Evolutionary conservation across 2,113 vertebrate genomes (phyloP).

Genomic region (Alligator mississippiensis): DNA sequence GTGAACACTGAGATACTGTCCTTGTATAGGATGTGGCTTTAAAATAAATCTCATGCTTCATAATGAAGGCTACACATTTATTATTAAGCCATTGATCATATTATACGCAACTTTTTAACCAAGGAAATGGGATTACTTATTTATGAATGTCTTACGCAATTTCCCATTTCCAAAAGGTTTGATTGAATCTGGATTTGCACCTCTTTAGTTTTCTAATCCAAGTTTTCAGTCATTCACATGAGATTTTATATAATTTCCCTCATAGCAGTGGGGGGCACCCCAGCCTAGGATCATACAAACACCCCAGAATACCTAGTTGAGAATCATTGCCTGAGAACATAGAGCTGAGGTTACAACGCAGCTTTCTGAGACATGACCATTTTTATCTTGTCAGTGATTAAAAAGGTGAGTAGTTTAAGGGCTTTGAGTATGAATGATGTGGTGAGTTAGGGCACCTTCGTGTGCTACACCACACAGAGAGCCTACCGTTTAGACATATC

Average conservation of each 20-base stretch:
- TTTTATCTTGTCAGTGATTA: no score
- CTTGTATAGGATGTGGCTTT: background rate
- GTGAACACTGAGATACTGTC: background rate
- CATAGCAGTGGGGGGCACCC: background rate
- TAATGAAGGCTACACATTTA: background rate
- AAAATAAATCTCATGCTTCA: background rate
- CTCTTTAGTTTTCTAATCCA: background rate
- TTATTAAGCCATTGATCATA: background rate
- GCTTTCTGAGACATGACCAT: no score
- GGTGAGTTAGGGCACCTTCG: no score
- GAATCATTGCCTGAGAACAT: no score
- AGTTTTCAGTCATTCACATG: background rate
- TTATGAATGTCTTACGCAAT: background rate
- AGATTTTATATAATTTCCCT: background rate
- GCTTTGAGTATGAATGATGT: no score
- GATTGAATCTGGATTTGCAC: background rate
- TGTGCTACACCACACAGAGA: no score
- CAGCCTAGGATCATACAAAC: no score
- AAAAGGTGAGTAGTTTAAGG: no score
- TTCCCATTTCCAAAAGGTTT: background rate
- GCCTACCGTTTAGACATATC: no score
- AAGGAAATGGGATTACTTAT: background rate
- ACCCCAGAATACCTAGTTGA: no score
- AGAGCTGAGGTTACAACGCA: no score
- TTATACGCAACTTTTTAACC: background rate